phyloP scores from a whole-genome alignment of 2,888 invertebrate species.

The Nymphalis polychloros region DNA sequence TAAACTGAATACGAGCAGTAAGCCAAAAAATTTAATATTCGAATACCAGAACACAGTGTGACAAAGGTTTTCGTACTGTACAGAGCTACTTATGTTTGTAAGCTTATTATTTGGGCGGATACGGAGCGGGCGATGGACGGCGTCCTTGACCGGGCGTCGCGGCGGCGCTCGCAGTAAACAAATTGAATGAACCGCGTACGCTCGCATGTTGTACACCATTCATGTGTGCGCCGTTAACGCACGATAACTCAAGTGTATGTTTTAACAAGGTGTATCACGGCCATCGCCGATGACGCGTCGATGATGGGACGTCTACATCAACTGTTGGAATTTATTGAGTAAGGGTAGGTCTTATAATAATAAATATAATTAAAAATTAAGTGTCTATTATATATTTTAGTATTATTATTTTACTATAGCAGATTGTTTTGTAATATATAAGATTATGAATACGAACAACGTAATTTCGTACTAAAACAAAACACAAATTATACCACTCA shows the following conservation, averaged over 20 bases:
- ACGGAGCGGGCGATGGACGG: constrained; percentile 67
- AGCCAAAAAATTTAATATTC: background rate
- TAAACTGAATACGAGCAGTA: background rate
- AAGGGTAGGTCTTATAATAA: background rate
- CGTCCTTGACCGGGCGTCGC: constrained; percentile 73
- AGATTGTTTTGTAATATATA: too few relatives aligned
- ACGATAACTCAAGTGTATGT: constrained; percentile 68
- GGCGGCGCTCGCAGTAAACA: constrained; percentile 69
- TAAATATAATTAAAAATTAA: too few relatives aligned
- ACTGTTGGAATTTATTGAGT: background rate
- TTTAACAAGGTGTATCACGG: constrained; percentile 62
- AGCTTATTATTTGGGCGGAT: constrained; percentile 43
- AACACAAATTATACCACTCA: too few relatives aligned
- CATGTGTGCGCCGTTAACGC: constrained; percentile 75
- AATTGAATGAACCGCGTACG: constrained; percentile 80
- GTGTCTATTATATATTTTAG: too few relatives aligned
- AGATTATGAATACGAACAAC: too few relatives aligned
- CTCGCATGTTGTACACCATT: constrained; percentile 70
- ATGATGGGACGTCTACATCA: background rate
- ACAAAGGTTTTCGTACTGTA: constrained; percentile 18
- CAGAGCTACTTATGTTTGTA: constrained; percentile 32
- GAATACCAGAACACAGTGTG: background rate
- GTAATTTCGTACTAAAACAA: too few relatives aligned
- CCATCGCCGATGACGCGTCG: constrained; percentile 34
- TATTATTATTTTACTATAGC: too few relatives aligned